Percentiles rank a stretch among this genome's conserved stretches.
Conservation (phyloP, 2,113 vertebrate genomes). For the Pterocles burchelli region DNA sequence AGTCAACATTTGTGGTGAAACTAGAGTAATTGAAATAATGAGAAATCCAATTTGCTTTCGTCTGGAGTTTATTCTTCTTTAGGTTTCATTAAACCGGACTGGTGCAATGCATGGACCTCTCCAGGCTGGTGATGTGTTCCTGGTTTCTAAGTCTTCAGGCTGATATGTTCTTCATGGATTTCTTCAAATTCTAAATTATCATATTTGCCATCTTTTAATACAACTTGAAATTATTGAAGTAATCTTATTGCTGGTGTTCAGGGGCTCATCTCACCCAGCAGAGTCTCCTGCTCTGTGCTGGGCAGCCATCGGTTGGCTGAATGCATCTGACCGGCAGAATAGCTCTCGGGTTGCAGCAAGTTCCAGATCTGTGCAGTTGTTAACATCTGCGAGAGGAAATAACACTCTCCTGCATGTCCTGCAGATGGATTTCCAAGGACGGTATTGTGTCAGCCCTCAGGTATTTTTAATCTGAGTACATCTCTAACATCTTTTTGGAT, state of each 20-base stretch:
- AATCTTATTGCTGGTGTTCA: not conserved
- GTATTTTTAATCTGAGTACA: not conserved
- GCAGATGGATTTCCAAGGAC: not conserved
- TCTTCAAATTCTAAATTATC: not conserved
- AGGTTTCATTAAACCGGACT: not conserved
- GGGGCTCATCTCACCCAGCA: not conserved
- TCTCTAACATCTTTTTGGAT: not conserved
- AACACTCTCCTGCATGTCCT: not conserved
- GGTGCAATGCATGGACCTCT: not conserved
- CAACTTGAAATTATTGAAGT: not conserved
- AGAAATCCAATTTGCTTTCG: constrained; percentile 60
- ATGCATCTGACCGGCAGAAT: not conserved
- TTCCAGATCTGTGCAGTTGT: not conserved
- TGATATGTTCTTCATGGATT: not conserved
- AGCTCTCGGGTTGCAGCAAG: not conserved
- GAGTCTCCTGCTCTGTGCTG: not conserved
- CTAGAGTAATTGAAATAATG: constrained; percentile 57
- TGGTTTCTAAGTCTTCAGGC: not conserved
- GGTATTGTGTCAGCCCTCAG: not conserved
- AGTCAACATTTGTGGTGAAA: not conserved
- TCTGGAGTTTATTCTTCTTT: constrained; percentile 52
- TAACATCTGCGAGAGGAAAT: not conserved
- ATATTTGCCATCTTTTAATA: not conserved
- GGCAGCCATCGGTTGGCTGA: not conserved
- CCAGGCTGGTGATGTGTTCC: not conserved